Conservation (phyloP, 2,797 vertebrate genomes). For the Melanotaenia trifasciata region DNA sequence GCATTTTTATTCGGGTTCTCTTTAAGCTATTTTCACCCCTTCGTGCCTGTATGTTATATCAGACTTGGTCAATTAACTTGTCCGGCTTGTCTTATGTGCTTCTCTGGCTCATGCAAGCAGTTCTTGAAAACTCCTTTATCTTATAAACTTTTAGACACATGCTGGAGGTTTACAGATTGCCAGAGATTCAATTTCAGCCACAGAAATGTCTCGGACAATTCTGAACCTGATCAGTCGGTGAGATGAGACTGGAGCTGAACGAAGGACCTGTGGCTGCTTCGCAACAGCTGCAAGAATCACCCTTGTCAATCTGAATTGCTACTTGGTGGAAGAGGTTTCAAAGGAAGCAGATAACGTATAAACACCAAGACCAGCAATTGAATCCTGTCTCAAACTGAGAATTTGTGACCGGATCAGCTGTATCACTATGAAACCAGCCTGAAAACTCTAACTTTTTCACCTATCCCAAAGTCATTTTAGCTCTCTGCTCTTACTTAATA, state of each 20-base stretch:
- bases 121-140: slow-evolving; percentile 60
- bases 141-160: slow-evolving; percentile 66
- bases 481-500: slow-evolving; percentile 19
- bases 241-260: slow-evolving; percentile 66
- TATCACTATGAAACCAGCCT: slow-evolving; percentile 21
- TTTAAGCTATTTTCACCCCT: slow-evolving; percentile 27
- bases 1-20: not conserved
- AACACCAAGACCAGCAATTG: slow-evolving; percentile 53
- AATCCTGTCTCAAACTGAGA: slow-evolving; percentile 49
- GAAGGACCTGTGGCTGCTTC: slow-evolving; percentile 62
- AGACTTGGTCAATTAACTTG: slow-evolving; percentile 71
- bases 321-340: slow-evolving; percentile 42
- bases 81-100: slow-evolving; percentile 66
- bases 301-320: slow-evolving; percentile 77
- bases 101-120: slow-evolving; percentile 32
- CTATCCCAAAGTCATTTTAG: slow-evolving; percentile 32
- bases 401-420: slow-evolving; percentile 28
- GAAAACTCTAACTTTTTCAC: slow-evolving; percentile 28
- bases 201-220: slow-evolving; percentile 69
- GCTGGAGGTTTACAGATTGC: slow-evolving; percentile 77
- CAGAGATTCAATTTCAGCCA: slow-evolving; percentile 81
- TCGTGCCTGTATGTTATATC: slow-evolving; percentile 25
- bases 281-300: slow-evolving; percentile 66
- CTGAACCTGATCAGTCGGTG: slow-evolving; percentile 60
- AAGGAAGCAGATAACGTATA: slow-evolving; percentile 63